Percentiles rank a stretch among this genome's conserved stretches.
Evolutionary conservation across 1,140 invertebrate genomes (phyloP).

Genomic region (Meloidogyne chitwoodi): DNA sequence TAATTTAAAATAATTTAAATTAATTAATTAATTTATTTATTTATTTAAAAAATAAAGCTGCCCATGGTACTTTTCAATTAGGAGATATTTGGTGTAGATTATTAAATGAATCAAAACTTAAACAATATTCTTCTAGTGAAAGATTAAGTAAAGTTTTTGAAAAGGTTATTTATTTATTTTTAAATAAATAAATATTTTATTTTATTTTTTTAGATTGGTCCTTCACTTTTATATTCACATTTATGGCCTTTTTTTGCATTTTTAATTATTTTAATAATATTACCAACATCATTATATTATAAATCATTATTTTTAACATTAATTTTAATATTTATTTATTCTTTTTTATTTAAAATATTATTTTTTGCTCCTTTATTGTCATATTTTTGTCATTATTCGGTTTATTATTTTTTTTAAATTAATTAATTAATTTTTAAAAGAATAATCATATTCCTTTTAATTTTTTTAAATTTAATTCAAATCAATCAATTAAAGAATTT

Average conservation of each 20-base stretch:
- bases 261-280: neutral
- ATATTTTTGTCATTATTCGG: slow-evolving; percentile 3
- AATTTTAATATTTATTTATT: neutral
- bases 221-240: neutral
- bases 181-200: neutral
- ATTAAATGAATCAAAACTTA: slow-evolving; percentile 23
- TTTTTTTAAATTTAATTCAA: slow-evolving; percentile 4
- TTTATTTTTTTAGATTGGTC: neutral
- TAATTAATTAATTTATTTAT: too few species aligned
- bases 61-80: slow-evolving; percentile 32
- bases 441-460: too few species aligned
- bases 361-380: slow-evolving; percentile 6
- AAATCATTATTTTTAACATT: neutral
- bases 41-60: slow-evolving; percentile 15
- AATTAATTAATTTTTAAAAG: neutral
- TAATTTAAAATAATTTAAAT: slow-evolving; percentile 8
- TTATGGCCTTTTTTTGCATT: neutral
- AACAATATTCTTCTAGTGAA: slow-evolving; percentile 34
- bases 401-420: neutral
- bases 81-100: slow-evolving; percentile 19
- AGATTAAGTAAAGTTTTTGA: slow-evolving; percentile 37
- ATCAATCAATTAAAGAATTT: neutral
- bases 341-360: slow-evolving; percentile 1
- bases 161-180: slow-evolving; percentile 13
- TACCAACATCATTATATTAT: slow-evolving; percentile 1